Base-by-base conservation (phyloP, 37 sponge, comb jelly and placozoan genomes). In the Corticium candelabrum region DNA sequence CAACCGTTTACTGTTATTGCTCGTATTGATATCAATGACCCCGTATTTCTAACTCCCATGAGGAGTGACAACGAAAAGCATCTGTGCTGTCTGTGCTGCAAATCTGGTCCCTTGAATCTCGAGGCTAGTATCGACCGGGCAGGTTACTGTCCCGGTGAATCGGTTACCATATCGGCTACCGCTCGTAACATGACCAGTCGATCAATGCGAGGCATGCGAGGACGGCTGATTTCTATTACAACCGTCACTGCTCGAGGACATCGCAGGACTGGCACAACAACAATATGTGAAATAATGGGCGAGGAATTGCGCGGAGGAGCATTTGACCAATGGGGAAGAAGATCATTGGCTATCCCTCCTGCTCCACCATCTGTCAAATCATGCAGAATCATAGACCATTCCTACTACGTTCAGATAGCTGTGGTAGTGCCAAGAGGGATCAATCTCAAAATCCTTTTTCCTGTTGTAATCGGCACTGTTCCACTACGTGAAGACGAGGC, bases 51-150 rank as follows among this genome's bases (percentile, higher is more conserved):
- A 21, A 31, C 11, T 37, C 84, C 81, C 0, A 2, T 67, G 33
- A 21, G 77, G 40, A 34, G 37, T 3, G 79, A 82, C 33, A 67
- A 57, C 30, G 68, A 87, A 35, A 90, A 86, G 68, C 78, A 71
- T 7, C 41, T 90, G 15, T 67, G 90, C 69, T 90, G 87, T 77
- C 69, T 90, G 7, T 90, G 90, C 82, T 90, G 90, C 77, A 74
- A 80, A 1, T 87, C 90, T 39, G 85, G 85, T 1, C 84, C 86
- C 34, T 79, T 90, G 11, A 34, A 67, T 1, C 68, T 90, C 34
- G 80, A 70, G 21, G 87, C 76, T 21, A 30, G 62, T 31, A 68
- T 78, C 3, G 74, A 84, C 7, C 80, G 87, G 21, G 76, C 40
- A 32, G 90, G 84, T 27, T 90, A 76, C 70, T 90, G 90, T 68